Conservation (phyloP, 53 echinoderm and acorn worm species). For the Crossaster papposus region DNA sequence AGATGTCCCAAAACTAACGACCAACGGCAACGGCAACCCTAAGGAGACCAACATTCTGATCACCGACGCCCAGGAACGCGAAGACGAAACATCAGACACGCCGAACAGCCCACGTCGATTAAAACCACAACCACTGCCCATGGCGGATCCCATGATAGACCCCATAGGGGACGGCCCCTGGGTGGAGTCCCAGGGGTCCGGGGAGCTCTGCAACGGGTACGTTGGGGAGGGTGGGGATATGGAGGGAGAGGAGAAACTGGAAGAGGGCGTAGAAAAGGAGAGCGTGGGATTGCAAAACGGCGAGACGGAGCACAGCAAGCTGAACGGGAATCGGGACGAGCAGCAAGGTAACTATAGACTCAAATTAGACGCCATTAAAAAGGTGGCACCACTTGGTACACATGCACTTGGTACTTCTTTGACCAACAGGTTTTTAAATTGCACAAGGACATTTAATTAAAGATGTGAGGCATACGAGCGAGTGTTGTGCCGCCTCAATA, state of each 20-base stretch:
- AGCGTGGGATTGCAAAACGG: constrained; percentile 23
- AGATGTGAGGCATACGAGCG: too few relatives aligned
- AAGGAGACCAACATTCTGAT: constrained; percentile 54
- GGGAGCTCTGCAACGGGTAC: constrained; percentile 67
- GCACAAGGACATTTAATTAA: too few relatives aligned
- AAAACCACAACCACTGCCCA: constrained; percentile 32
- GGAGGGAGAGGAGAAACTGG: constrained; percentile 19
- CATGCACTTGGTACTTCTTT: too few relatives aligned
- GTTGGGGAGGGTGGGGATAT: constrained; percentile 49
- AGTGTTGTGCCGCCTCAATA: too few relatives aligned
- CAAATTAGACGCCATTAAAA: too few relatives aligned
- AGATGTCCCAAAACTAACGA: constrained; percentile 20
- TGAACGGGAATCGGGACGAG: constrained; percentile 10
- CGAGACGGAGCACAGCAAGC: constrained; percentile 28
- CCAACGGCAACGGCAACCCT: constrained; percentile 38
- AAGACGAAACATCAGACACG: constrained; percentile 17
- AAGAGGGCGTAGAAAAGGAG: constrained; percentile 25
- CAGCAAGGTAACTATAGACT: constrained; percentile 11
- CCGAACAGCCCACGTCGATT: constrained; percentile 12
- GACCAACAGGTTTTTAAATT: too few relatives aligned
- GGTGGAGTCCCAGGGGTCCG: constrained; percentile 23
- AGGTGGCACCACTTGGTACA: too few relatives aligned
- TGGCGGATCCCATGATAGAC: constrained; percentile 12
- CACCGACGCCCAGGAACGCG: constrained; percentile 1
- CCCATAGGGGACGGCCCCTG: constrained; percentile 73